Conservation (phyloP, 2,113 vertebrate genomes). For the Leuciscus idus region DNA sequence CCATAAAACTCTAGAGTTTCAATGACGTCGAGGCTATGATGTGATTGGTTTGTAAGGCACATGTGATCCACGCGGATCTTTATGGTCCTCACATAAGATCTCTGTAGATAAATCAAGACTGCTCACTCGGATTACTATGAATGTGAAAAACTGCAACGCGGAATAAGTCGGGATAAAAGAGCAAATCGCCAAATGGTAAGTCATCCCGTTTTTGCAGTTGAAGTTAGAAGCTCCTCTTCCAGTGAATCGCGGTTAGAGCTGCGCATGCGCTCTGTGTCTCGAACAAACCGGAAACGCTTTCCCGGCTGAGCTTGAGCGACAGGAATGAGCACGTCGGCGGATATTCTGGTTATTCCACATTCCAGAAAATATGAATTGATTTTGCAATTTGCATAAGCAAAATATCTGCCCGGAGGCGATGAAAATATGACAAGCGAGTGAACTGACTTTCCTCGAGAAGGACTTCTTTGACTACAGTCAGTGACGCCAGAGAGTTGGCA, state of each 20-base stretch:
- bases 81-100: background rate
- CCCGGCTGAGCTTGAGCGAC: background rate
- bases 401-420: background rate
- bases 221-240: background rate
- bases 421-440: background rate
- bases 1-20: background rate
- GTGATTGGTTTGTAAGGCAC: background rate
- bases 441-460: background rate
- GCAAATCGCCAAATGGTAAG: too few relatives aligned
- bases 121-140: background rate
- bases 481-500: background rate
- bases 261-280: background rate
- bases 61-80: background rate
- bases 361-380: background rate
- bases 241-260: rapidly evolving
- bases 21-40: background rate
- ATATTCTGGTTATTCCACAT: background rate
- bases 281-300: background rate
- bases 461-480: background rate
- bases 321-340: rapidly evolving
- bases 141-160: background rate
- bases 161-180: background rate
- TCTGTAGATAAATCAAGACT: background rate
- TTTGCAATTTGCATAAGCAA: background rate
- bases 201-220: background rate